Evolutionary conservation across 92 coral and sea anemone genomes (phyloP), one percentile per base, ranked within the genome.

Genomic region (Phymanthus crucifer): DNA sequence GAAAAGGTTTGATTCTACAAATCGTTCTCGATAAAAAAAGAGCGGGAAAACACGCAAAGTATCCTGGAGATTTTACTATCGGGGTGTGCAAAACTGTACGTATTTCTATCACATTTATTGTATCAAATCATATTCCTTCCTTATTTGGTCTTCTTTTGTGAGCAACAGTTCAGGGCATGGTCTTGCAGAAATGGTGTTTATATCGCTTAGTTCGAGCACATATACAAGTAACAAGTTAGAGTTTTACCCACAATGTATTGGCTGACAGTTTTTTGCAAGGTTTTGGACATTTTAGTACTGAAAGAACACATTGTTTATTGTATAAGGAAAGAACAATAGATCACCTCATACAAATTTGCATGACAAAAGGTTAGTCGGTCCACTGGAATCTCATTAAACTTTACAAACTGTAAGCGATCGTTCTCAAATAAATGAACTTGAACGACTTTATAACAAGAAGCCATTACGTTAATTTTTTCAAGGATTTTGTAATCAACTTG

Each of bases 311-410:
- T 85, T 91, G 89, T 90, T 85, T 85, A 68, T 73, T 83, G 86
- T 71, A 33, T 65, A 82, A 68, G 82, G 82, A 85, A 83, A 76
- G 82, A 83, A 89, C 86, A 83, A 86, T 72, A 23, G 87, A 48
- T 46, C 50, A 86, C 85, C 90, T 89, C 90, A 91, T 91, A 88
- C 69, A 85, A 89, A 91, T 91, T 91, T 86, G 90, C 96, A 91
- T 91, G 18, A 91, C 90, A 91, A 91, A 86, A 57, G 50, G 32
- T 48, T 66, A 79, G 72, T 31, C 46, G 34, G 66, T 45, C 79
- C 46, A 70, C 81, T 46, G 48, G 83, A n/a, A 67, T 79, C 83
- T 67, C 18, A 48, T 45, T 69, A n/a, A 64, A 36, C 27, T 21
- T 19, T 13, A 11, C 24, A 6, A 54, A 34, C 74, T n/a, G 61